Conservation (phyloP, 2,888 invertebrate species). For the Pocota personata region DNA sequence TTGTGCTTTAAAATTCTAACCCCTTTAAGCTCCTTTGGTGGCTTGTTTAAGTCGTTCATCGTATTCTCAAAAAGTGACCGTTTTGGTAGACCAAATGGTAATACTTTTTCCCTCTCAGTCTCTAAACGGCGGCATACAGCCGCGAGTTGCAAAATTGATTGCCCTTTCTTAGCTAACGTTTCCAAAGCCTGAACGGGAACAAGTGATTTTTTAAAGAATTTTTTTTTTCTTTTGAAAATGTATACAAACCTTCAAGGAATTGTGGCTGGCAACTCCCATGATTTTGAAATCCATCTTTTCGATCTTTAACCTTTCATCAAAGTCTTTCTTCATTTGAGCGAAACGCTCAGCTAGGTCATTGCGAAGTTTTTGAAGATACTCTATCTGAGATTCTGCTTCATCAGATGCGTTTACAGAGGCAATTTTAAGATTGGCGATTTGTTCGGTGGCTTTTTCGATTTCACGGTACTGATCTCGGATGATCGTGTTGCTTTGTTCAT, state of each 20-base stretch:
- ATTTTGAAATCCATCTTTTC: constrained; percentile 85
- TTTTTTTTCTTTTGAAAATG: neutral
- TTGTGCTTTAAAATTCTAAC: constrained; percentile 51
- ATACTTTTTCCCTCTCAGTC: constrained; percentile 85
- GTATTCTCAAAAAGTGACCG: constrained; percentile 76
- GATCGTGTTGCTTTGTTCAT: constrained; percentile 80
- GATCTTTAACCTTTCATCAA: constrained; percentile 83
- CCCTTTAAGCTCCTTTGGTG: constrained; percentile 74
- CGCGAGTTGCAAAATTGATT: constrained; percentile 85
- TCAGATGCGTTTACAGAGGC: constrained; percentile 83
- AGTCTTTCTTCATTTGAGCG: constrained; percentile 84
- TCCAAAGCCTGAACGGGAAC: constrained; percentile 83
- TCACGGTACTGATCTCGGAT: constrained; percentile 81
- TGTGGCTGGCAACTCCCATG: constrained; percentile 86
- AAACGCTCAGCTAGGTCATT: constrained; percentile 83
- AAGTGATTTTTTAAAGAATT: neutral
- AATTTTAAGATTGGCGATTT: constrained; percentile 82
- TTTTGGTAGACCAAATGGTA: constrained; percentile 79
- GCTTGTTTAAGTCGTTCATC: constrained; percentile 81
- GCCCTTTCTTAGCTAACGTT: constrained; percentile 84
- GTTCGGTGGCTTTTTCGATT: constrained; percentile 79
- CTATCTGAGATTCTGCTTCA: constrained; percentile 83
- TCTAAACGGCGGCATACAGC: constrained; percentile 88
- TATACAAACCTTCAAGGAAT: constrained; percentile 77
- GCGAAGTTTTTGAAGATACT: constrained; percentile 83